Evolutionary conservation across 2,113 vertebrate genomes (phyloP).

Genomic region (Phrynosoma platyrhinos): DNA sequence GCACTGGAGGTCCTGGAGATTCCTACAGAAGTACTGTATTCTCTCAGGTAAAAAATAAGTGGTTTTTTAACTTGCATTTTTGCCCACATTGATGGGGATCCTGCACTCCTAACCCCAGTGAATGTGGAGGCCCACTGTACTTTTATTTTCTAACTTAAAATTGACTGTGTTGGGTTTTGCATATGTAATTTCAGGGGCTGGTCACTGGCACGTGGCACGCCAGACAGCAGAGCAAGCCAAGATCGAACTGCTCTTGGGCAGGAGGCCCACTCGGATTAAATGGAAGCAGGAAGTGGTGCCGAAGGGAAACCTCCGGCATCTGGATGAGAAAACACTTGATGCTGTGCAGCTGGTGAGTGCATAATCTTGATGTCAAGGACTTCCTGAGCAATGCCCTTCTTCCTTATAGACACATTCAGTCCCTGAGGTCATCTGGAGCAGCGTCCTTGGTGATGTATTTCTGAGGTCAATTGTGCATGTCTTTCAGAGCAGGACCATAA

Average conservation of each 20-base stretch:
- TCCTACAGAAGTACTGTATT: too few species aligned
- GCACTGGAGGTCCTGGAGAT: too few species aligned
- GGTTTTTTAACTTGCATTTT: too few species aligned
- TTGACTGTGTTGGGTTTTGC: too few species aligned
- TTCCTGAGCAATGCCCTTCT: not conserved
- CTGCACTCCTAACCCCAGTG: too few species aligned
- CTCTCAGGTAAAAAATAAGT: too few species aligned
- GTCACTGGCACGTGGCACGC: constrained; percentile 77
- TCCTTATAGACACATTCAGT: too few species aligned
- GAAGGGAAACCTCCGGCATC: not conserved
- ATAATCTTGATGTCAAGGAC: not conserved
- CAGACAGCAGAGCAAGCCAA: constrained; percentile 62
- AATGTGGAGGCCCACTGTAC: too few species aligned
- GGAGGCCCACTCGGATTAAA: not conserved
- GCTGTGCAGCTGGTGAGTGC: constrained; percentile 74
- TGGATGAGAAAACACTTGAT: constrained; percentile 69
- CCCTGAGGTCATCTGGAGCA: not conserved
- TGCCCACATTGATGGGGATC: too few species aligned
- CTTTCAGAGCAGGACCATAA: not conserved
- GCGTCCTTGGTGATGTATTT: not conserved
- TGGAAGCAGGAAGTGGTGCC: not conserved
- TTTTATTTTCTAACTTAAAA: too few species aligned
- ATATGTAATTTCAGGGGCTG: constrained; percentile 58
- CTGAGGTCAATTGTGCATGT: not conserved
- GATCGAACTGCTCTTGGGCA: constrained; percentile 6